A percentile compares a stretch with the other conserved stretches of the same genome.
Conservation (phyloP, 2,888 invertebrate species). For the Pandemis corylana region DNA sequence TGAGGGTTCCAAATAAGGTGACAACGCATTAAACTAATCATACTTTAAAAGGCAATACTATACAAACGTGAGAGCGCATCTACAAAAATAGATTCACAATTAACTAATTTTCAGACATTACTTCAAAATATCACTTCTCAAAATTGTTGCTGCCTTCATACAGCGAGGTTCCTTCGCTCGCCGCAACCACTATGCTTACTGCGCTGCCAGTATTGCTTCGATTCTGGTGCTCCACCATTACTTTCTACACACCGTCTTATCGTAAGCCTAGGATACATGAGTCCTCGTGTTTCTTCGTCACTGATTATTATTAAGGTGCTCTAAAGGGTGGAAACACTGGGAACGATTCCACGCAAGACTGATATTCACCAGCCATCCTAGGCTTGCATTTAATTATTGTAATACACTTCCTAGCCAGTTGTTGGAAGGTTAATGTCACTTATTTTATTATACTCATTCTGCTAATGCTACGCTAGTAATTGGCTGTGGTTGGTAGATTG, state of each 20-base stretch:
- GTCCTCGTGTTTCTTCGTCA: slow-evolving; percentile 15
- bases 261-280: slow-evolving; percentile 37
- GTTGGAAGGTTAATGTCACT: slow-evolving; percentile 26
- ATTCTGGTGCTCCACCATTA: slow-evolving; percentile 35
- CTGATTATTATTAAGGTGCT: slow-evolving; percentile 15
- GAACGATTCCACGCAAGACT: slow-evolving; percentile 21
- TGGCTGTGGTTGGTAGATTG: slow-evolving; percentile 23
- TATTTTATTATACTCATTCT: slow-evolving; percentile 11
- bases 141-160: slow-evolving; percentile 63
- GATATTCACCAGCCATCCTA: slow-evolving; percentile 25
- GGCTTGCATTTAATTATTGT: slow-evolving; percentile 42
- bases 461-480: slow-evolving; percentile 29
- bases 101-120: slow-evolving; percentile 57
- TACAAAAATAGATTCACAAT: slow-evolving; percentile 63
- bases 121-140: slow-evolving; percentile 70
- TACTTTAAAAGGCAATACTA: slow-evolving; percentile 52
- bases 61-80: slow-evolving; percentile 56
- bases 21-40: slow-evolving; percentile 47
- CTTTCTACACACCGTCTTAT: slow-evolving; percentile 30
- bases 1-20: slow-evolving; percentile 51
- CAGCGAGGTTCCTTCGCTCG: slow-evolving; percentile 52
- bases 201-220: slow-evolving; percentile 25
- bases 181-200: slow-evolving; percentile 12
- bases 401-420: slow-evolving; percentile 36
- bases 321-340: slow-evolving; percentile 11